Evolutionary conservation across 1,140 invertebrate species (phyloP).

Genomic region (Goniozus legneri): DNA sequence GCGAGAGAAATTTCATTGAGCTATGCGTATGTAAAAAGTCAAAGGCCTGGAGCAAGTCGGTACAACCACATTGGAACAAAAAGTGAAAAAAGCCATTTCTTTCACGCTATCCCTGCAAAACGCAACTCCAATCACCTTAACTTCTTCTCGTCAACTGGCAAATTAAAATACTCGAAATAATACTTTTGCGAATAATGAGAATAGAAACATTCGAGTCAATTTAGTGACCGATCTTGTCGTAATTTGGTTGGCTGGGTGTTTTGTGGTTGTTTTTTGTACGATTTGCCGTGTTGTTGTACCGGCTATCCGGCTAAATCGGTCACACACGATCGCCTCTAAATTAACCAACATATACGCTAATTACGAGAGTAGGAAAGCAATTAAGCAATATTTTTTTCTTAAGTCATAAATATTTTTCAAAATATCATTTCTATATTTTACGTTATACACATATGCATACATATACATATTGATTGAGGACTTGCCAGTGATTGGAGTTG

Average conservation of each 20-base stretch:
- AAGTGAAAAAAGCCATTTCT: slow-evolving; percentile 22
- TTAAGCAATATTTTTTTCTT: too few relatives aligned
- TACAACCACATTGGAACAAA: slow-evolving; percentile 53
- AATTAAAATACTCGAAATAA: slow-evolving; percentile 18
- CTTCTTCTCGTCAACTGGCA: slow-evolving; percentile 47
- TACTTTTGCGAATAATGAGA: not conserved
- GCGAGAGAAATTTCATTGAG: too few relatives aligned
- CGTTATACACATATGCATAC: too few relatives aligned
- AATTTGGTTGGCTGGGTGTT: not conserved
- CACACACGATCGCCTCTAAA: slow-evolving; percentile 20
- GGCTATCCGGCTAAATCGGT: slow-evolving; percentile 48
- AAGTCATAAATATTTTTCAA: not conserved
- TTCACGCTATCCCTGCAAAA: slow-evolving; percentile 32
- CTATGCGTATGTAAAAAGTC: too few relatives aligned
- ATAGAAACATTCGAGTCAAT: not conserved
- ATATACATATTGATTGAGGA: slow-evolving; percentile 29
- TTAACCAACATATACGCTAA: too few relatives aligned
- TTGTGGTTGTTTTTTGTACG: slow-evolving; percentile 26
- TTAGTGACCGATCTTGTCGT: not conserved
- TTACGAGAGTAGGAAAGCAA: too few relatives aligned
- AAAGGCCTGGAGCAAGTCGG: slow-evolving; percentile 52
- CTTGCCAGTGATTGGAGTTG: slow-evolving; percentile 56
- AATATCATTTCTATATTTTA: not conserved
- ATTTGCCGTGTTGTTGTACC: slow-evolving; percentile 50
- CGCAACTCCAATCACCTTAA: slow-evolving; percentile 51